Evolutionary conservation across 2,113 vertebrate species (phyloP), one percentile per base, ranked within the genome.

Genomic region (Solea solea): DNA sequence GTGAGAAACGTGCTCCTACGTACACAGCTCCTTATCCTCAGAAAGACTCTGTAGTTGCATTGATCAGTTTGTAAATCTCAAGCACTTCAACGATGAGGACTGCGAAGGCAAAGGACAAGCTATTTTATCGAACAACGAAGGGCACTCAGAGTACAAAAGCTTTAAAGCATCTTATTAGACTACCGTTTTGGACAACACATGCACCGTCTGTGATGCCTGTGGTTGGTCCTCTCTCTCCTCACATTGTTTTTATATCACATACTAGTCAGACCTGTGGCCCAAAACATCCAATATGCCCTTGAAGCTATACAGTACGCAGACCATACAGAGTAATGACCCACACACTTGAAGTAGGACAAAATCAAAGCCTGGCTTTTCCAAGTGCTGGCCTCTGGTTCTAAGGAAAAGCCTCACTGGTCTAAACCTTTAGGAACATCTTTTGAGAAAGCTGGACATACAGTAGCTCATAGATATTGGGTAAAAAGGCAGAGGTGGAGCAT

Each of bases 141-240:
- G 86, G 69, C 78, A 64, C 25, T 46, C 69, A 21, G 69, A 68
- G 28, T 16, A 44, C 60, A 34, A 34, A 34, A 34, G 34, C 34
- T 34, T 72, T 63, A 79, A 72, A 69, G 63, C 54, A 65, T 70
- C 64, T 80, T 76, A 84, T 86, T 80, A 80, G 67, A 58, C 39
- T 39, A 59, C 70, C 64, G 45, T 66, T 74, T 41, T 64, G 53
- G 53, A 76, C 62, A 78, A 76, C 28, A 64, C 51, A 74, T 73
- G 48, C 15, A 46, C 34, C 54, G 59, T 55, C 16, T 53, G 48
- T 39, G 54, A 58, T 3, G 14, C 63, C 71, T 73, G 51, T 8
- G 0, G 71, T 50, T 13, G 1, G 68, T 3, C 75, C 60, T 46
- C 64, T 78, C 56, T 14, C 3, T 48, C 12, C 13, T 12, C 45